Conservation (phyloP, 53 echinoderm and acorn worm genomes). For the Temnopleurus reevesii region DNA sequence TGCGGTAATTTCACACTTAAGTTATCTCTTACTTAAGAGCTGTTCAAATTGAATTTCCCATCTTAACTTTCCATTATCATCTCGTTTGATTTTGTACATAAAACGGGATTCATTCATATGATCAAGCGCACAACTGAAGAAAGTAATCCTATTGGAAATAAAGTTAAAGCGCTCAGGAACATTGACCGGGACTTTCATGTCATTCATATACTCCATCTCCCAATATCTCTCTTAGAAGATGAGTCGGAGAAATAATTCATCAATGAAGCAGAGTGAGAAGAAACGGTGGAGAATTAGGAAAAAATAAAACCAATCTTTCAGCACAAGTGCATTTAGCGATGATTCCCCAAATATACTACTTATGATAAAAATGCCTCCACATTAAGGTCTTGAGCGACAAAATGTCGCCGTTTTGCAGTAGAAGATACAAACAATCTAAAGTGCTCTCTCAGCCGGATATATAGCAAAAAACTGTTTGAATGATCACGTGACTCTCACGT, state of each 20-base stretch:
- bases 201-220: background rate
- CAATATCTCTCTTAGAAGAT: background rate
- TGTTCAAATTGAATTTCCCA: too few species aligned
- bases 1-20: too few species aligned
- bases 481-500: background rate
- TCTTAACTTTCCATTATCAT: too few species aligned
- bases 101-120: too few species aligned
- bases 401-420: background rate
- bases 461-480: background rate
- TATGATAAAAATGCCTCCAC: constrained; percentile 1
- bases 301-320: constrained; percentile 44
- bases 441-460: background rate
- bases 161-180: background rate
- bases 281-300: background rate
- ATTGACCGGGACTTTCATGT: background rate
- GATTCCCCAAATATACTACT: constrained; percentile 15
- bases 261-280: background rate
- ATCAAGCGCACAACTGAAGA: too few species aligned
- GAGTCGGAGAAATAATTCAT: background rate
- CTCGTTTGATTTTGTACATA: too few species aligned
- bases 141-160: background rate
- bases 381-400: background rate
- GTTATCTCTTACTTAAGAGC: too few species aligned
- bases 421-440: constrained; percentile 21
- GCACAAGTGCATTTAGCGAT: constrained; percentile 13